Conservation (phyloP, 2,113 vertebrate species). For the Arenaria interpres region DNA sequence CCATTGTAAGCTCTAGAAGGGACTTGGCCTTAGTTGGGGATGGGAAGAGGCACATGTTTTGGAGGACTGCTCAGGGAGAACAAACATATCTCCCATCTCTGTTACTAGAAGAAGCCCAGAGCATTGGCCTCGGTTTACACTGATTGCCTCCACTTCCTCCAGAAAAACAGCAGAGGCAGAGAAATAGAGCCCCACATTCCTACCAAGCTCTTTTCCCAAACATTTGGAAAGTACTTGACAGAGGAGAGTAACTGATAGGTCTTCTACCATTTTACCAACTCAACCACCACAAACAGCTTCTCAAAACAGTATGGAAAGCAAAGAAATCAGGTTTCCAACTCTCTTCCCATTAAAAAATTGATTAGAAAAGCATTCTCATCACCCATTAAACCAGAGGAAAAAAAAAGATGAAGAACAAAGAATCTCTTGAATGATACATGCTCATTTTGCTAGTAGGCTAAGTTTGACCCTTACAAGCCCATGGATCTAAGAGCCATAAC, state of each 20-base stretch:
- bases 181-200: not conserved
- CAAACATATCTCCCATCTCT: not conserved
- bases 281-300: not conserved
- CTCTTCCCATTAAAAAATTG: not conserved
- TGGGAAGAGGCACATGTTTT: fast-evolving
- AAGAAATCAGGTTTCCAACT: not conserved
- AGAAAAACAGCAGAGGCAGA: not conserved
- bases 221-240: not conserved
- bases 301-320: not conserved
- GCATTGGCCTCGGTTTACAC: not conserved
- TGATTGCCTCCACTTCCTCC: not conserved
- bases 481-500: fast-evolving
- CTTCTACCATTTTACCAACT: not conserved
- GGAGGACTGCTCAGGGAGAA: not conserved
- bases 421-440: not conserved
- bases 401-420: not conserved
- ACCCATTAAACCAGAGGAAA: not conserved
- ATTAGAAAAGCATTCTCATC: not conserved
- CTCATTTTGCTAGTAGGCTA: not conserved
- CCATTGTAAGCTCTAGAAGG: not conserved
- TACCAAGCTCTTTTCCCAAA: not conserved
- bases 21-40: not conserved
- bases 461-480: not conserved
- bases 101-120: not conserved
- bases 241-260: not conserved